phyloP scores from a whole-genome alignment of 2,888 invertebrate genomes.

The Noctua janthe region DNA sequence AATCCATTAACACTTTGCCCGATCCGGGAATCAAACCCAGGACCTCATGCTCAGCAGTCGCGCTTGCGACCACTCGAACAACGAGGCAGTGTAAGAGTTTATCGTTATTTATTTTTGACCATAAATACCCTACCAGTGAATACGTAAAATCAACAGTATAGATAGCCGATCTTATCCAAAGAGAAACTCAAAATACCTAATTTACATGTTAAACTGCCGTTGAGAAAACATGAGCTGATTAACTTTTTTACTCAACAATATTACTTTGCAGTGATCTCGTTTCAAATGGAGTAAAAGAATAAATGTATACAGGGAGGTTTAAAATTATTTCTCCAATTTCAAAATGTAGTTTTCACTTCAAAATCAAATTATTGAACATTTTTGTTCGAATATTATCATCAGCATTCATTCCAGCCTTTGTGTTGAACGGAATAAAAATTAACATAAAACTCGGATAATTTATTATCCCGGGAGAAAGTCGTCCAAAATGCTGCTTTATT shows the following conservation, averaged over 20 bases:
- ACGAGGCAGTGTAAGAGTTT: background rate
- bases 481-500: conserved; percentile 40
- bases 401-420: conserved; percentile 32
- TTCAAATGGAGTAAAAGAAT: conserved; percentile 20
- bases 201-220: background rate
- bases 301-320: background rate
- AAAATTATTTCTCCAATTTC: conserved; percentile 23
- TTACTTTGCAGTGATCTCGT: background rate
- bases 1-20: background rate
- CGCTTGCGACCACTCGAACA: background rate
- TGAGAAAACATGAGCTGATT: background rate
- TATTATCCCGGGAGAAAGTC: conserved; percentile 39
- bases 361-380: conserved; percentile 39
- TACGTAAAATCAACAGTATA: background rate
- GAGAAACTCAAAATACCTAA: background rate
- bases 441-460: conserved; percentile 47
- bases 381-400: conserved; percentile 52
- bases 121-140: background rate
- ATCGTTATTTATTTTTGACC: background rate
- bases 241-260: background rate
- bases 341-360: conserved; percentile 36
- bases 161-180: background rate
- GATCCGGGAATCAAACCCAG: background rate
- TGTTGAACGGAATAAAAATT: conserved; percentile 56
- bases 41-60: background rate